Evolutionary conservation across 2,797 vertebrate species (phyloP), one percentile per base, ranked within the genome.

Genomic region (Eupleurogrammus muticus): DNA sequence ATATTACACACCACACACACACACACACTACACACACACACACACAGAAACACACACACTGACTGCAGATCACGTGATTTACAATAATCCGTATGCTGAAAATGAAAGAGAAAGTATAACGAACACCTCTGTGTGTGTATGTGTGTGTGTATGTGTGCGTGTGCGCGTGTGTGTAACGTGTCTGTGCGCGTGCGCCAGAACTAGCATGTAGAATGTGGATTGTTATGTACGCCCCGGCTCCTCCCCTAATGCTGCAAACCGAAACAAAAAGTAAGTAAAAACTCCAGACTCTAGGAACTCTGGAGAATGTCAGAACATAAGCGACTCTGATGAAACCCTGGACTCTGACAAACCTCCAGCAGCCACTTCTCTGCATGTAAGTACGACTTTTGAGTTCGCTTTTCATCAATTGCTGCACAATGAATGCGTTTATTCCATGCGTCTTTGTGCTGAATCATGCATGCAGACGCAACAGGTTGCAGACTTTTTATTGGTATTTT

Each of bases 61-160:
- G 48, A 73, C 34, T 1, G 67, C 20, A 87, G 17, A 81, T 83
- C 85, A 87, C 76, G 79, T 87, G 85, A 80, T 75, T 87, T 87
- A 54, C 16, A 9, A 10, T 71, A 82, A 77, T 32, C 38, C 0
- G 16, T 0, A 0, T 0, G 4, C 1, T 10, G 1, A 17, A 75
- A 80, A 11, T 19, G 34, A 68, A 59, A 87, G 74, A 8, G 60
- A 79, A 79, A 74, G 53, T 3, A 9, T 2, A 3, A 12, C 4
- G 16, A 13, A 17, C 73, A 81, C 56, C 58, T 70, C 53, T 4
- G 38, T 14, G 36, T n/a, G 20, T 11, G 19, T 9, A 3, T 2
- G 9, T 9, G n/a, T 17, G 55, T 12, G 44, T 17, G 0, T 47
- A 10, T n/a, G 40, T 2, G 38, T 1, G 23, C 1, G 36, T 1